Base-by-base conservation (phyloP, 2,797 vertebrate species). In the Eulemur coronatus region DNA sequence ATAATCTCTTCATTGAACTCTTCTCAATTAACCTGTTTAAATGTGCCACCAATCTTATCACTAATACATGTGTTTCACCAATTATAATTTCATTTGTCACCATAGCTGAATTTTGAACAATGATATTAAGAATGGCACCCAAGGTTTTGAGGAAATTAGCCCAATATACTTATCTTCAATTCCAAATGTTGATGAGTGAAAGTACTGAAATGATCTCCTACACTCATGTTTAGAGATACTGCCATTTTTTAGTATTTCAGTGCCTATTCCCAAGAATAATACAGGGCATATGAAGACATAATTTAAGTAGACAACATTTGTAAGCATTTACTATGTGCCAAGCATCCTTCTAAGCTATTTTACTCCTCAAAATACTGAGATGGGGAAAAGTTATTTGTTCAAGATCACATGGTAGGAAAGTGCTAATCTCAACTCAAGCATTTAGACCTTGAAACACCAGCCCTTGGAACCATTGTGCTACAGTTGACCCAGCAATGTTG, bases 61-160 rank as follows among this genome's bases (percentile, higher is more conserved):
- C 38, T 9, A 76, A 82, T 38, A 20, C 43, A 2, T 38, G 30
- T 76, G 52, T 87, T 92, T 89, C 38, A 67, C 9, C 35, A 17
- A 79, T 82, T 89, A 65, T 12, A 94, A 90, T 79, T 92, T 78
- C 86, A 90, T 78, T 92, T 72, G 26, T 35, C 55, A 63, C 55
- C 33, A 35, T 33, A 75, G 52, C 26, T 91, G 33, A 84, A 75
- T 46, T 97, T 84, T 91, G 72, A 96, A 89, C 67, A 95, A 63
- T 87, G n/a, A 20, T 79, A 55, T 81, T 96, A 84, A 93, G 82
- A 69, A 84, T 88, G 78, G 10, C n/a, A 73, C 46, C 33, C 28
- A 82, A 59, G 13, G 4, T 88, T 67, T 20, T 90, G 50, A 69
- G 43, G 24, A 88, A 95, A 61, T 80, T 89, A 84, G 26, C 61